Percentiles rank a stretch among this genome's conserved stretches.
These are phyloP conservation scores for Callyntrura guangdongensis DNA, from an alignment of 2,888 invertebrate species.

Conservation along the genomic window DNA sequence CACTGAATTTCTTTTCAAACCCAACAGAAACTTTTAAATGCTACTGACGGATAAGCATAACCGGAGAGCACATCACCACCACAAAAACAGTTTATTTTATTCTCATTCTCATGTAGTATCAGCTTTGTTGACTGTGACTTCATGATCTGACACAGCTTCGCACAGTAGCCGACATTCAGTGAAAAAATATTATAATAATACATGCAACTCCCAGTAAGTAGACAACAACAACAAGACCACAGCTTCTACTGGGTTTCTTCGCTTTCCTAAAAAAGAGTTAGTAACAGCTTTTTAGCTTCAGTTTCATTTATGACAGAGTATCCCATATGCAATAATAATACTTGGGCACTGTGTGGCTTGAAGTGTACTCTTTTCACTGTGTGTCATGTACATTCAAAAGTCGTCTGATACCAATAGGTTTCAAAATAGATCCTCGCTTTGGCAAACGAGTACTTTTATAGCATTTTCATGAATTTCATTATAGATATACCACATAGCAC, in stretches of 20 bases:
- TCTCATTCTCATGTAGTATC: constrained; percentile 24
- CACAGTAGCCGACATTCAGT: constrained; percentile 11
- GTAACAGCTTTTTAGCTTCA: constrained; percentile 70
- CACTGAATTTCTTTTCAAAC: constrained; percentile 3
- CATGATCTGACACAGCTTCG: constrained; percentile 11
- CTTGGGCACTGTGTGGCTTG: constrained; percentile 8
- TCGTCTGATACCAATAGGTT: constrained; percentile 20
- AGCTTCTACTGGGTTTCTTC: constrained; percentile 17
- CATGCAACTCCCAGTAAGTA: neutral
- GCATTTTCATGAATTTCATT: constrained; percentile 33
- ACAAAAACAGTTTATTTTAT: neutral
- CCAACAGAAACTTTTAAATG: neutral
- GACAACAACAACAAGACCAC: constrained; percentile 8
- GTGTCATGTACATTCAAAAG: neutral
- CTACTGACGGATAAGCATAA: neutral
- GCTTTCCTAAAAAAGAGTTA: constrained; percentile 55
- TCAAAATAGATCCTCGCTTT: constrained; percentile 8
- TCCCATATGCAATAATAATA: constrained; percentile 6
- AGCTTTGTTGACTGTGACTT: neutral
- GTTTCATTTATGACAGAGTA: constrained; percentile 49
- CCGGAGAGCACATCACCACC: constrained; percentile 4
- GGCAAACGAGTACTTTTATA: constrained; percentile 48
- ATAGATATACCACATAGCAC: neutral
- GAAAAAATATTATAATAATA: neutral
- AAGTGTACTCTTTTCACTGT: constrained; percentile 25